Conservation (phyloP, 2,797 vertebrate species). For the Echeneis naucrates region DNA sequence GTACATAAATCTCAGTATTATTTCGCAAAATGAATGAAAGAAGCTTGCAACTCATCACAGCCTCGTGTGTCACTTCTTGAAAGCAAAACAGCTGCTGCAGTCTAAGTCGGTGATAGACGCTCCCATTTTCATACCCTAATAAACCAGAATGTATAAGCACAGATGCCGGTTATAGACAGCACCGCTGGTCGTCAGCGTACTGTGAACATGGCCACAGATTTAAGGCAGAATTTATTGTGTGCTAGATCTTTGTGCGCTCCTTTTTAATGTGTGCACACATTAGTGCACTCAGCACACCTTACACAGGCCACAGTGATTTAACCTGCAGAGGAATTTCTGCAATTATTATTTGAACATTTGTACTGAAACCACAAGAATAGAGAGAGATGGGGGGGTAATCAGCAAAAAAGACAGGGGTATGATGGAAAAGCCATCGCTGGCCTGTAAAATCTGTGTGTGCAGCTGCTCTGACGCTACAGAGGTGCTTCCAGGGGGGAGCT, state of each 20-base stretch:
- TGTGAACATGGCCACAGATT: conserved; percentile 32
- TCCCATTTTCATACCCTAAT: conserved; percentile 69
- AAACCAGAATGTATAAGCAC: conserved; percentile 64
- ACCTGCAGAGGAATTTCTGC: conserved; percentile 46
- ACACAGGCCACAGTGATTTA: conserved; percentile 52
- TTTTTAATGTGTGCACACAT: conserved; percentile 55
- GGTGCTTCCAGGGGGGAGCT: conserved; percentile 60
- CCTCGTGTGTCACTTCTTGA: conserved; percentile 58
- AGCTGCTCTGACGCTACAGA: conserved; percentile 41
- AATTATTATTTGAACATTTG: conserved; percentile 54
- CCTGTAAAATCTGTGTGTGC: conserved; percentile 52
- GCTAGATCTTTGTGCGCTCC: conserved; percentile 51
- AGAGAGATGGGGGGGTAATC: conserved; percentile 38
- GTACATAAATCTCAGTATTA: conserved; percentile 11
- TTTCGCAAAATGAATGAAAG: conserved; percentile 27
- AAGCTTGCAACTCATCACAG: conserved; percentile 31
- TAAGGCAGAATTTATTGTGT: conserved; percentile 38
- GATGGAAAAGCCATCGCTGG: conserved; percentile 45
- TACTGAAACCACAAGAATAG: conserved; percentile 22
- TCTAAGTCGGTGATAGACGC: conserved; percentile 49
- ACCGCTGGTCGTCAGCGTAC: conserved; percentile 30
- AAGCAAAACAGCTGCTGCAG: conserved; percentile 54
- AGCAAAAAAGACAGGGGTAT: conserved; percentile 27
- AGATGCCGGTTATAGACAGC: conserved; percentile 37
- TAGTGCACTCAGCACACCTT: conserved; percentile 61